These are phyloP conservation scores for Campoletis sonorensis DNA, from an alignment of 1,140 invertebrate species.

Conservation along the genomic window DNA sequence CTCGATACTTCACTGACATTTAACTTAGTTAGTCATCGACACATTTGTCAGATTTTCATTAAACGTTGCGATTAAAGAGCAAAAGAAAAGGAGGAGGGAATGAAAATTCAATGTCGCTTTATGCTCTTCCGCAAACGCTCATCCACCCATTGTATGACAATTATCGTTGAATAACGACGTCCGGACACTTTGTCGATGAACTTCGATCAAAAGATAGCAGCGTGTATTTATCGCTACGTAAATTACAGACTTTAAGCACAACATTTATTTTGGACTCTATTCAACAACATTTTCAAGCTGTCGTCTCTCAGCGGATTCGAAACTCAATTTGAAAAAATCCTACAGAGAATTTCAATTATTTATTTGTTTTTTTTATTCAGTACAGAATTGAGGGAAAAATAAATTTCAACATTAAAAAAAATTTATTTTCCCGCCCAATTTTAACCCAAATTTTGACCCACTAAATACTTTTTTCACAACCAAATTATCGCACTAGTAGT, in stretches of 20 bases:
- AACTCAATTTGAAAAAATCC: too few species aligned
- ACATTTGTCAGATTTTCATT: background rate
- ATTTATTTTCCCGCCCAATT: too few species aligned
- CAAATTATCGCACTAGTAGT: too few species aligned
- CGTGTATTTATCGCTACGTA: background rate
- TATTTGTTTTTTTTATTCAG: too few species aligned
- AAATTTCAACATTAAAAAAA: too few species aligned
- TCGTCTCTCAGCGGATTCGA: too few species aligned
- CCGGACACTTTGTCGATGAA: constrained; percentile 15
- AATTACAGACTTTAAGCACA: background rate
- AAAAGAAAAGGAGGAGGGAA: background rate
- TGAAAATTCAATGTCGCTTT: constrained; percentile 6
- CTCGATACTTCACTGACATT: too few species aligned
- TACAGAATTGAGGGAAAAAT: too few species aligned
- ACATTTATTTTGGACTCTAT: background rate
- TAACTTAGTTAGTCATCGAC: background rate
- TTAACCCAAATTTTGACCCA: too few species aligned
- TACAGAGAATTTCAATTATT: too few species aligned
- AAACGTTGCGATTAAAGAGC: background rate
- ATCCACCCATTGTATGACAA: constrained; percentile 27
- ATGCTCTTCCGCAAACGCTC: constrained; percentile 15
- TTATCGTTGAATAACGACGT: constrained; percentile 9
- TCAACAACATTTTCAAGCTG: background rate
- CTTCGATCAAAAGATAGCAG: constrained; percentile 12
- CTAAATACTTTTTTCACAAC: too few species aligned